Conservation (phyloP, 2,113 vertebrate genomes). For the Aythya baeri region DNA sequence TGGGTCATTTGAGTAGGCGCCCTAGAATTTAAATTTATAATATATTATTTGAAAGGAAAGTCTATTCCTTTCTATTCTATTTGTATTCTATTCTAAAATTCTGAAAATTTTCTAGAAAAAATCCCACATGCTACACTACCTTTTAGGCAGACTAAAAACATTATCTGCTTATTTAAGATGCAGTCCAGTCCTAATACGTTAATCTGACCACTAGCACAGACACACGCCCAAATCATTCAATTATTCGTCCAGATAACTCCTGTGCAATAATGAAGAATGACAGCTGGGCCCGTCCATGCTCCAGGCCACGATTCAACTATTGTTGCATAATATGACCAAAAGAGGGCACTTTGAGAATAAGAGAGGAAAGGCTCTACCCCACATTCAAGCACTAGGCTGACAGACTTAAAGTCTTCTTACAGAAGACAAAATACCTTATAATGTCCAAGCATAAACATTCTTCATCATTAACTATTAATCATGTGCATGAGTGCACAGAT, state of each 20-base stretch:
- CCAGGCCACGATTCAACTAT: background rate
- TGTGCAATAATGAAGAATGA: background rate
- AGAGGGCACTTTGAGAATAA: slow-evolving; percentile 67
- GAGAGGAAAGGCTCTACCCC: background rate
- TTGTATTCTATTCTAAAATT: too few relatives aligned
- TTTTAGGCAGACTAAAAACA: background rate
- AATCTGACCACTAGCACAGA: background rate
- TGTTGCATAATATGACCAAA: slow-evolving; percentile 50
- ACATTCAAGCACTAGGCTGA: background rate
- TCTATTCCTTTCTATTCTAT: rapidly evolving
- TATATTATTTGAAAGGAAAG: rapidly evolving
- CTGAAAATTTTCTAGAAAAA: too few relatives aligned
- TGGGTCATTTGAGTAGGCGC: rapidly evolving
- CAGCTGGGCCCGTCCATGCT: background rate
- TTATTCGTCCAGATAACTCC: background rate
- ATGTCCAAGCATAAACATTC: background rate
- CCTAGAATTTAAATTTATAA: too few relatives aligned
- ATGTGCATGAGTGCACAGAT: background rate
- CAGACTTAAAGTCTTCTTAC: background rate
- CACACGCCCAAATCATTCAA: too few relatives aligned
- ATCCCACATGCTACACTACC: rapidly evolving
- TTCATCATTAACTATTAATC: background rate
- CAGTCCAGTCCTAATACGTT: rapidly evolving
- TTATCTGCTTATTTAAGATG: rapidly evolving
- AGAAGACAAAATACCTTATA: background rate